These are phyloP conservation scores for Picathartes gymnocephalus DNA, from an alignment of 2,113 vertebrate species.

Conservation along the genomic window DNA sequence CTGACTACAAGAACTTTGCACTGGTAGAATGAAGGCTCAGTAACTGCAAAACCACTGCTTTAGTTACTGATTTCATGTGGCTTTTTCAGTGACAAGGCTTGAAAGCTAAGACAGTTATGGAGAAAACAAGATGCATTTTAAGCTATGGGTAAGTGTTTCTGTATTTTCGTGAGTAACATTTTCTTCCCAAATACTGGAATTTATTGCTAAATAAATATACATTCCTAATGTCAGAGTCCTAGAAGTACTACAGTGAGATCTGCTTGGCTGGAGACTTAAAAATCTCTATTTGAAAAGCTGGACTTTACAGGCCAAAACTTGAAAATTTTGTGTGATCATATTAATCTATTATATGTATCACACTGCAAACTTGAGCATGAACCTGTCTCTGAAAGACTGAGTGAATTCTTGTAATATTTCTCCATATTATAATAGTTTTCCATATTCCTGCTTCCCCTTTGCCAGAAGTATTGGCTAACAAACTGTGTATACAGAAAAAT, in stretches of 20 bases:
- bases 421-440: not conserved
- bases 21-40: not conserved
- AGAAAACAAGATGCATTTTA: not conserved
- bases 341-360: not conserved
- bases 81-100: not conserved
- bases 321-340: not conserved
- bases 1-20: not conserved
- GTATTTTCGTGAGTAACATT: not conserved
- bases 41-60: not conserved
- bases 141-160: not conserved
- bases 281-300: not conserved
- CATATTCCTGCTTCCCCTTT: not conserved
- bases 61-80: not conserved
- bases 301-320: not conserved
- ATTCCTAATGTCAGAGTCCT: not conserved
- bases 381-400: not conserved
- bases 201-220: not conserved
- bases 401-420: not conserved
- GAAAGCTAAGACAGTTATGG: not conserved
- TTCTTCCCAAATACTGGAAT: not conserved
- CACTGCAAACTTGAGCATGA: not conserved
- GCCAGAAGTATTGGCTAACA: not conserved
- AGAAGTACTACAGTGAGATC: not conserved
- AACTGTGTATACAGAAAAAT: not conserved
- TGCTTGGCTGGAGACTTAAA: not conserved